Evolutionary conservation across 2,113 vertebrate species (phyloP).

Genomic region (human): DNA sequence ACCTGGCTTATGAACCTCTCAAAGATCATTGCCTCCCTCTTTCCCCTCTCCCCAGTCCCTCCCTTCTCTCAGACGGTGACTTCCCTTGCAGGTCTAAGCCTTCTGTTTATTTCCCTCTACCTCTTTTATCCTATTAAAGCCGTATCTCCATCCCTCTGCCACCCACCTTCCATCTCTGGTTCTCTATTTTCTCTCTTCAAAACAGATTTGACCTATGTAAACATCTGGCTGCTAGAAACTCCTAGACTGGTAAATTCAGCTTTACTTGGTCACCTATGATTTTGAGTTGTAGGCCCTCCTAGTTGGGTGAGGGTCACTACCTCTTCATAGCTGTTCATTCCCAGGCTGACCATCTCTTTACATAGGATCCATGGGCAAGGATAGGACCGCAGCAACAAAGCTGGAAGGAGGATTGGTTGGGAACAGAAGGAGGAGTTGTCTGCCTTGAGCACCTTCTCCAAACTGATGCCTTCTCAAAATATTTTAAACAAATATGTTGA

Average conservation of each 20-base stretch:
- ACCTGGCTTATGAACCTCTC: not conserved
- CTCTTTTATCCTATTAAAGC: not conserved
- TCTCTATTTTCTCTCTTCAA: not conserved
- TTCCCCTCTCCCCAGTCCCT: no score
- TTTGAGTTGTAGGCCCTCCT: not conserved
- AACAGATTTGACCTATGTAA: not conserved
- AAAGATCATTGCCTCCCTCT: not conserved
- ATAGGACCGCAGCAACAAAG: not conserved
- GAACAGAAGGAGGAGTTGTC: not conserved
- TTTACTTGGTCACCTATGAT: not conserved
- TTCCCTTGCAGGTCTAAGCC: not conserved
- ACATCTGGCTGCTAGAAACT: not conserved
- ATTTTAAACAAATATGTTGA: not conserved
- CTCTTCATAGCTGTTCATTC: not conserved
- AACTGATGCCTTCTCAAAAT: not conserved
- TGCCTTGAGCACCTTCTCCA: not conserved
- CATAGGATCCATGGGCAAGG: not conserved
- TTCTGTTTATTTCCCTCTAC: not conserved
- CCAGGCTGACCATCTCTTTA: not conserved
- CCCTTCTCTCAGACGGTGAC: not conserved
- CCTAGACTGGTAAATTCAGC: not conserved
- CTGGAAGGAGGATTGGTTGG: not conserved
- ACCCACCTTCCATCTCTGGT: not conserved
- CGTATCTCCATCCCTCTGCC: not conserved
- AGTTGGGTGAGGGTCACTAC: not conserved